Conservation (phyloP, 2,113 vertebrate species). For the Siniperca chuatsi region DNA sequence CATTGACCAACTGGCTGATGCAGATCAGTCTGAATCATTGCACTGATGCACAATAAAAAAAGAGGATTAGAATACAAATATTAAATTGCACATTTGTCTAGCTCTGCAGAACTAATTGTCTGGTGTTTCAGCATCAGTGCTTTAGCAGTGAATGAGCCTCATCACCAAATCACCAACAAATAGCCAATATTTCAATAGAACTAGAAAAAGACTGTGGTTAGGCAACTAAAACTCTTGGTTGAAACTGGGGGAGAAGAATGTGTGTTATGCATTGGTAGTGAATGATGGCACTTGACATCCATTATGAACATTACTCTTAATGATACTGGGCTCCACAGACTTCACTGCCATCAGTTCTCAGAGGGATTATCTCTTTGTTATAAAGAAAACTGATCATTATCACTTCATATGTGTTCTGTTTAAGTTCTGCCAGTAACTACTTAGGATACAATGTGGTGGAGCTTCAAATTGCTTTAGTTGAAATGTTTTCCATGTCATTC, state of each 20-base stretch:
- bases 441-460: background rate
- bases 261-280: background rate
- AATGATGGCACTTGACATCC: background rate
- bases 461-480: background rate
- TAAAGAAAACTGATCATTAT: background rate
- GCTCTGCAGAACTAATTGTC: constrained; percentile 15
- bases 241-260: background rate
- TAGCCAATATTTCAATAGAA: constrained; percentile 19
- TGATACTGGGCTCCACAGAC: background rate
- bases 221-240: too few relatives aligned
- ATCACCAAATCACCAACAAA: constrained; percentile 13
- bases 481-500: background rate
- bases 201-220: too few relatives aligned
- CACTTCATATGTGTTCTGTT: background rate
- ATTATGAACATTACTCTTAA: background rate
- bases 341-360: background rate
- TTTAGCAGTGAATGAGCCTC: background rate
- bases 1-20: constrained; percentile 17
- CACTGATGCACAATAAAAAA: constrained; percentile 23
- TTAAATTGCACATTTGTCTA: background rate
- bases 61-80: background rate
- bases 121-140: constrained; percentile 3
- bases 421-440: background rate
- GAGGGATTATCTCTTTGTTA: background rate
- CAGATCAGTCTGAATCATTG: constrained; percentile 17